phyloP scores from a whole-genome alignment of 1,140 invertebrate species.

The Brachionus sp. region DNA sequence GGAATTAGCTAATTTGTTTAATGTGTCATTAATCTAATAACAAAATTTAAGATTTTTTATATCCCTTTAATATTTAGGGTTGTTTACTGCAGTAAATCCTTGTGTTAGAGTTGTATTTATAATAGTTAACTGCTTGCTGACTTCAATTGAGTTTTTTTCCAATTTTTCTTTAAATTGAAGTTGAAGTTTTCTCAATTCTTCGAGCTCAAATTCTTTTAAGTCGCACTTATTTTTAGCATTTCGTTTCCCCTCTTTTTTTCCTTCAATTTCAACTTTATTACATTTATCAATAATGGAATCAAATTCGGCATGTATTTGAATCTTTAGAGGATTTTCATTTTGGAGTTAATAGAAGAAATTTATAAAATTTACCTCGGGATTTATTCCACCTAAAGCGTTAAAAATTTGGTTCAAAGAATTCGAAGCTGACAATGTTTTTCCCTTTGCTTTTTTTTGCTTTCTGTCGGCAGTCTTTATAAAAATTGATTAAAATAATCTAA shows the following conservation, averaged over 20 bases:
- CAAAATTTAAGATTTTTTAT: not conserved
- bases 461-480: not conserved
- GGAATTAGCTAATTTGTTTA: not conserved
- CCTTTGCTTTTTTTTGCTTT: conserved; percentile 5
- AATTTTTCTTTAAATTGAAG: not conserved
- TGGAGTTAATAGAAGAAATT: not conserved
- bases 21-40: not conserved
- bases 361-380: not conserved
- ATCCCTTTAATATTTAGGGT: not conserved
- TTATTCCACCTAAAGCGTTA: not conserved
- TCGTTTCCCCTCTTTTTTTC: conserved; percentile 5
- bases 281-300: not conserved
- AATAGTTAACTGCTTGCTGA: not conserved
- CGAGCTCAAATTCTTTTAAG: not conserved
- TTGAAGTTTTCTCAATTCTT: not conserved
- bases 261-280: not conserved
- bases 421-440: not conserved
- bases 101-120: not conserved
- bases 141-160: not conserved
- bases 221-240: conserved; percentile 23
- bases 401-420: conserved; percentile 25
- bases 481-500: not conserved
- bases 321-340: not conserved
- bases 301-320: conserved; percentile 14
- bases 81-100: not conserved